A percentile compares a stretch with the other conserved stretches of the same genome.
phyloP scores from a whole-genome alignment of 2,888 invertebrate species.

The Archips crataeganus region DNA sequence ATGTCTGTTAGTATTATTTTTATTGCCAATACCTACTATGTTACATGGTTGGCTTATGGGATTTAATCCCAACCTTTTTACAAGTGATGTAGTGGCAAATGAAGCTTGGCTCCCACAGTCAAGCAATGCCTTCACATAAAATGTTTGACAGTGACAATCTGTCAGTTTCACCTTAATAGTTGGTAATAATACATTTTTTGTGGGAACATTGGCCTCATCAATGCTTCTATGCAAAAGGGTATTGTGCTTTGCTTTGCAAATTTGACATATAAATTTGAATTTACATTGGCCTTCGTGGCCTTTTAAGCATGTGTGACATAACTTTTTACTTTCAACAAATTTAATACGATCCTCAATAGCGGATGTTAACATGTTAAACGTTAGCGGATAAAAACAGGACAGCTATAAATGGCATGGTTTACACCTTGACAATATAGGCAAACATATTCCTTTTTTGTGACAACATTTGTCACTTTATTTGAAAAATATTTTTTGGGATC shows the following conservation, averaged over 20 bases:
- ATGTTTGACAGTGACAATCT: background rate
- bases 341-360: conserved; percentile 1
- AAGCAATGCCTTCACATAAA: conserved; percentile 1
- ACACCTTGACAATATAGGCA: background rate
- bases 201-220: background rate
- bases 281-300: conserved; percentile 1
- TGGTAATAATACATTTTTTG: background rate
- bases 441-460: background rate
- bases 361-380: too few relatives aligned
- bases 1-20: too few relatives aligned
- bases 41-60: background rate
- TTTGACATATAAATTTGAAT: background rate
- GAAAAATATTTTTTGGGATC: background rate
- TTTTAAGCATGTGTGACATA: background rate
- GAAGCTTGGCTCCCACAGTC: conserved; percentile 6
- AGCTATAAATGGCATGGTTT: conserved; percentile 3
- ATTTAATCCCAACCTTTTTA: background rate
- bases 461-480: background rate
- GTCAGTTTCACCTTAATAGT: background rate
- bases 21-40: background rate
- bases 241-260: conserved; percentile 1
- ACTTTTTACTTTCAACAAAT: background rate
- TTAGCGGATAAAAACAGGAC: background rate
- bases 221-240: conserved; percentile 1
- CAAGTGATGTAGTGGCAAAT: conserved; percentile 3